Evolutionary conservation across 2,888 invertebrate genomes (phyloP), one percentile per base, ranked within the genome.

Genomic region (Allophyes oxyacanthae): DNA sequence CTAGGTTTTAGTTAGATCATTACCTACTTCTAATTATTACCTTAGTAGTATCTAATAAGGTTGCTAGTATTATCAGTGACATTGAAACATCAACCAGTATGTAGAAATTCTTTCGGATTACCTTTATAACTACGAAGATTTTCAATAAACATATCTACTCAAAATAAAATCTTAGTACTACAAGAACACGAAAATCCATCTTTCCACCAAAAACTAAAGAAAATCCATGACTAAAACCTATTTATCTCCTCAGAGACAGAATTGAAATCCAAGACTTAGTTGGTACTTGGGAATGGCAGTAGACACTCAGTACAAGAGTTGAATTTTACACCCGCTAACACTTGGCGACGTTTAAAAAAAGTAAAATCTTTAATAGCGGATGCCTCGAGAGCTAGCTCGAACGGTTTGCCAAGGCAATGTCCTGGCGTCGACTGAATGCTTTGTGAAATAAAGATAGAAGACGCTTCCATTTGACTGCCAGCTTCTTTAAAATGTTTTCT

Each of bases 321-420:
- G 55, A 64, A 64, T 62, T 74, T 73, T 63, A 73, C 67, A 67
- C 67, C 58, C 36, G 46, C 32, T 49, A 51, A 69, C 60, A 67
- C 60, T 68, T 64, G 58, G 28, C 73, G 60, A 63, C 45, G 54
- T 64, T 66, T 57, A 60, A 60, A 75, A 72, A 72, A 61, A 56
- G 62, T 41, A 62, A 62, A 62, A 60, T 58, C 48, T 64, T 65
- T 64, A 69, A 72, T 64, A 56, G 67, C 54, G 36, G 41, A 38
- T 50, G 38, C 10, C 52, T 66, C 32, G 37, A 57, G 45, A 34
- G 33, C 37, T 59, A 57, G 68, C 71, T 57, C 42, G 64, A 64
- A 61, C 40, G 63, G 66, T 53, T 73, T 67, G 74, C 75, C 61
- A 68, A 73, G 54, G 58, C 53, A 79, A 72, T 63, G 77, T 66